These are phyloP conservation scores for Eriosoma lanigerum DNA, from an alignment of 1,140 invertebrate genomes.

Conservation along the genomic window DNA sequence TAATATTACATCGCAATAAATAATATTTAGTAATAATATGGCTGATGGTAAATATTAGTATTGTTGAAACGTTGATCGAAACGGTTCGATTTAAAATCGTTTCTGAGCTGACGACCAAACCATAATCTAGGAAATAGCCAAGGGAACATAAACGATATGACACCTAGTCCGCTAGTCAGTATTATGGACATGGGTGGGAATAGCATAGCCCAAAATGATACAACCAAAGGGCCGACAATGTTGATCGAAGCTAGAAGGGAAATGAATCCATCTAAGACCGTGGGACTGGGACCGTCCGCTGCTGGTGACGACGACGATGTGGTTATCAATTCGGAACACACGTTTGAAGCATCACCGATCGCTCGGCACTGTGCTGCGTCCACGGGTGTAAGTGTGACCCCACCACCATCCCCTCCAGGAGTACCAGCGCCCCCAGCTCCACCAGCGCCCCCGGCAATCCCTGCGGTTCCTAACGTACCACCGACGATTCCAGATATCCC, in stretches of 20 bases:
- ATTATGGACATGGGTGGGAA: conserved; percentile 57
- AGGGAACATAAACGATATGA: conserved; percentile 56
- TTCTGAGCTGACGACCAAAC: conserved; percentile 52
- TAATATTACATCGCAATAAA: too few species aligned
- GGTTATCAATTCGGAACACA: conserved; percentile 25
- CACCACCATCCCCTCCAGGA: conserved; percentile 15
- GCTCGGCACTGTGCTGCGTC: neutral
- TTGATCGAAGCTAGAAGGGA: conserved; percentile 54
- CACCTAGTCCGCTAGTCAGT: conserved; percentile 55
- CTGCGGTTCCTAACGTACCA: neutral
- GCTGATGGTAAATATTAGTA: neutral
- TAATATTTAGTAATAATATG: conserved; percentile 33
- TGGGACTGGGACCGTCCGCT: neutral
- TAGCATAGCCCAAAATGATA: conserved; percentile 57
- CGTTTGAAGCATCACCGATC: neutral
- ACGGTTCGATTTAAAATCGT: neutral
- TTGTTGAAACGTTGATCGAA: neutral
- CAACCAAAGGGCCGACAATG: conserved; percentile 55
- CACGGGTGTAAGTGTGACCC: neutral
- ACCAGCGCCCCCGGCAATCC: conserved; percentile 17
- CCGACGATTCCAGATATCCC: neutral
- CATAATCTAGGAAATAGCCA: conserved; percentile 55
- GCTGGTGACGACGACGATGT: neutral
- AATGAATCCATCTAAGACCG: conserved; percentile 53
- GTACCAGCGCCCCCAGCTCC: neutral